Conservation (phyloP, 2,113 vertebrate species). For the Ursus arctos region DNA sequence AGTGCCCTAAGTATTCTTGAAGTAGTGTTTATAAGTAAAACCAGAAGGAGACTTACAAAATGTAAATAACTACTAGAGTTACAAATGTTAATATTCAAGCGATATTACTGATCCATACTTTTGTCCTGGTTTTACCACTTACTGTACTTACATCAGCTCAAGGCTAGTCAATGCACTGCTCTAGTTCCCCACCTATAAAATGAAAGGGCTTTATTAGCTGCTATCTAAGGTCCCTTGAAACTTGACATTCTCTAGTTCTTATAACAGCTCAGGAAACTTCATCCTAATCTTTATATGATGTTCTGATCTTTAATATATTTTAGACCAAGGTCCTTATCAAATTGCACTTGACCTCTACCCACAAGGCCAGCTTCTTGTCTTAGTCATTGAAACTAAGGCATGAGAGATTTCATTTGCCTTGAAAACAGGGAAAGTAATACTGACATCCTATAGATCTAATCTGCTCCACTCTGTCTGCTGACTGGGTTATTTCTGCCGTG, state of each 20-base stretch:
- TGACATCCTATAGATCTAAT: background rate
- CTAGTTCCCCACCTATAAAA: background rate
- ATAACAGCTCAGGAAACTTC: background rate
- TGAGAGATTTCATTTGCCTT: conserved; percentile 30
- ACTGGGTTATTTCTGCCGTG: background rate
- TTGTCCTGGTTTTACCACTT: background rate
- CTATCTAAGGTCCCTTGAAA: background rate
- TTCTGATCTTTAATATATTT: conserved; percentile 65
- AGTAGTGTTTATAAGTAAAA: background rate
- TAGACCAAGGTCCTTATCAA: conserved; percentile 51
- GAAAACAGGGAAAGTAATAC: background rate
- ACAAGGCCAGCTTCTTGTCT: background rate
- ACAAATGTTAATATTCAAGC: background rate
- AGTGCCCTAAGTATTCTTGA: background rate
- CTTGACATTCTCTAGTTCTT: conserved; percentile 17
- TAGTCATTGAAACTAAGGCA: conserved; percentile 3
- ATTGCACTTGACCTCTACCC: conserved; percentile 22
- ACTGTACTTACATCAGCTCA: background rate
- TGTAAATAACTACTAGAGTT: background rate
- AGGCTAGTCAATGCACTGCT: background rate
- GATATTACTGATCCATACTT: background rate
- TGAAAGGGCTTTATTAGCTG: conserved; percentile 19
- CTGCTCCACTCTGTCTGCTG: background rate
- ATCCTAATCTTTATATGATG: conserved; percentile 34
- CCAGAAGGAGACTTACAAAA: background rate